Evolutionary conservation across 2,888 invertebrate species (phyloP).

Genomic region (Platycnemis pennipes): DNA sequence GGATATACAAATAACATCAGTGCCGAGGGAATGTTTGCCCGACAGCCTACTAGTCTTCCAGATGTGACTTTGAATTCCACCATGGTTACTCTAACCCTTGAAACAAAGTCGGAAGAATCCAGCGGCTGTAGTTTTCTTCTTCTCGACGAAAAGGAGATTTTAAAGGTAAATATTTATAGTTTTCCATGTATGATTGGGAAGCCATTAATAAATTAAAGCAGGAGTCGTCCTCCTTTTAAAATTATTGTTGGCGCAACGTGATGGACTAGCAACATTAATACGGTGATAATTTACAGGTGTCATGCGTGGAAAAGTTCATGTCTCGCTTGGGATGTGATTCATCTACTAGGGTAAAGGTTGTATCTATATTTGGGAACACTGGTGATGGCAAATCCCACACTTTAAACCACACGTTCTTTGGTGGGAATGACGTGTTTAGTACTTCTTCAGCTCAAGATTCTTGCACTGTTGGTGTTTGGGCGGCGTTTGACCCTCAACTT

Average conservation of each 20-base stretch:
- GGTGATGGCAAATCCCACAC: slow-evolving; percentile 92
- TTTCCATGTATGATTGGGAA: not conserved
- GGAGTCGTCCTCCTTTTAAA: not conserved
- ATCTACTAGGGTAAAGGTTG: slow-evolving; percentile 85
- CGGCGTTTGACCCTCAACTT: slow-evolving; percentile 85
- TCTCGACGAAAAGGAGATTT: slow-evolving; percentile 83
- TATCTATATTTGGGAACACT: slow-evolving; percentile 92
- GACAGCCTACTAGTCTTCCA: slow-evolving; percentile 71
- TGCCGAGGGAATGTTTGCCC: not conserved
- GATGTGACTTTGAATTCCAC: slow-evolving; percentile 75
- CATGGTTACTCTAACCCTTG: slow-evolving; percentile 74
- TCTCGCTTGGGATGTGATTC: slow-evolving; percentile 80
- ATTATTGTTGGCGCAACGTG: not conserved
- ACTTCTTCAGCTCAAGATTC: slow-evolving; percentile 85
- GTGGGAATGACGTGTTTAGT: slow-evolving; percentile 83
- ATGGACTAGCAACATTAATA: not conserved
- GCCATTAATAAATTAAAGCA: not conserved
- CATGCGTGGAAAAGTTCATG: slow-evolving; percentile 81
- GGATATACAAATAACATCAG: slow-evolving; percentile 54
- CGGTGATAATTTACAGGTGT: slow-evolving; percentile 75
- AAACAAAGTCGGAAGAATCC: slow-evolving; percentile 71
- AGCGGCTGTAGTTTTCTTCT: slow-evolving; percentile 81
- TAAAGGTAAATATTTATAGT: slow-evolving; percentile 78
- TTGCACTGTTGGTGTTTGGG: slow-evolving; percentile 90
- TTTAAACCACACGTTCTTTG: slow-evolving; percentile 87